Conservation (phyloP, 2,888 invertebrate species). For the Koerneria pararmatus region DNA sequence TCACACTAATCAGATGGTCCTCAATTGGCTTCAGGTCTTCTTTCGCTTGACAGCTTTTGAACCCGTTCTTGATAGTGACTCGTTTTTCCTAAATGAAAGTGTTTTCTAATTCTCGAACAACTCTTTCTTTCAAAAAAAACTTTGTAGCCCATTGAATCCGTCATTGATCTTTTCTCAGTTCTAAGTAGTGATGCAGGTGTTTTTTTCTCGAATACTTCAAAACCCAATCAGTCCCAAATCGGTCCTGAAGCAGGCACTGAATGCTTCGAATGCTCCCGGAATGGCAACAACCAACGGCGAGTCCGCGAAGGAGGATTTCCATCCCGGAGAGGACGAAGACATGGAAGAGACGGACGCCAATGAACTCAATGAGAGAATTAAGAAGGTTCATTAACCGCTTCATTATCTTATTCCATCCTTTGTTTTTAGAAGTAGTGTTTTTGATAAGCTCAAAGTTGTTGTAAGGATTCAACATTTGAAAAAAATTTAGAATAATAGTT, state of each 20-base stretch:
- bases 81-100: neutral
- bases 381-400: too few relatives aligned
- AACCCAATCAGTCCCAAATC: too few relatives aligned
- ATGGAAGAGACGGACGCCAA: conserved; percentile 52
- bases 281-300: neutral
- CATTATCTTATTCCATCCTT: too few relatives aligned
- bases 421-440: too few relatives aligned
- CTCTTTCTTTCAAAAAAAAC: neutral
- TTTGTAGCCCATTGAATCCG: neutral
- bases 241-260: conserved; percentile 16
- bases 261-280: conserved; percentile 21
- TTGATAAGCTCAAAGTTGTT: too few relatives aligned
- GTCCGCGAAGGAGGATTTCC: conserved; percentile 14
- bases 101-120: neutral
- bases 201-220: too few relatives aligned
- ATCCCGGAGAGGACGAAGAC: conserved; percentile 46
- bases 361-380: conserved; percentile 35
- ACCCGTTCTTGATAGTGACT: too few relatives aligned
- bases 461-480: too few relatives aligned
- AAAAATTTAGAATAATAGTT: too few relatives aligned
- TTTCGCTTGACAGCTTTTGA: too few relatives aligned
- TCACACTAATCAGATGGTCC: conserved; percentile 57
- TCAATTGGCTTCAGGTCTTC: conserved; percentile 58
- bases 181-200: too few relatives aligned
- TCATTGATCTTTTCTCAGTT: conserved; percentile 18